These are phyloP conservation scores for Phalacrocorax carbo DNA, from an alignment of 2,113 vertebrate species.

Conservation along the genomic window DNA sequence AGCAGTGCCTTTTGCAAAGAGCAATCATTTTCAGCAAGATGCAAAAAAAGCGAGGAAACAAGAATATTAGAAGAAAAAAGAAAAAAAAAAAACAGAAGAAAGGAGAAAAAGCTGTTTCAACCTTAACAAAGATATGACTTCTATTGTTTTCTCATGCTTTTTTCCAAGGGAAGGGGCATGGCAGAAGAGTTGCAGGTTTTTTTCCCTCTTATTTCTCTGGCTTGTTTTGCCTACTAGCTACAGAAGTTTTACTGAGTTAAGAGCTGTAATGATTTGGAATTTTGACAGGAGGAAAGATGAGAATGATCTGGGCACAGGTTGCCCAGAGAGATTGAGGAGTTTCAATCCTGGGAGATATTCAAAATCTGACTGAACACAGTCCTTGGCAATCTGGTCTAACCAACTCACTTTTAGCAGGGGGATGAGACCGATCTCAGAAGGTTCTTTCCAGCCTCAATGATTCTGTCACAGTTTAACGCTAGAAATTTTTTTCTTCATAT, in stretches of 20 bases:
- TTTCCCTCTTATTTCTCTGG: background rate
- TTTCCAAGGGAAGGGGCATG: background rate
- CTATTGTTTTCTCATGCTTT: background rate
- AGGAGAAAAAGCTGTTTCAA: background rate
- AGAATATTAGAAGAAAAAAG: background rate
- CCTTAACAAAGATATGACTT: background rate
- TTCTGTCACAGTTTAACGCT: background rate
- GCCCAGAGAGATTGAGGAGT: background rate
- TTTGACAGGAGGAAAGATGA: background rate
- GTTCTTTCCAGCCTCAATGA: background rate
- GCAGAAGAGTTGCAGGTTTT: background rate
- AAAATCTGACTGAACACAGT: background rate
- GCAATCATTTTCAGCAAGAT: background rate
- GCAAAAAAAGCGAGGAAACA: background rate
- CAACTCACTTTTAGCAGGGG: background rate
- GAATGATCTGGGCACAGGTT: background rate
- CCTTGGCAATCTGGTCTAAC: background rate
- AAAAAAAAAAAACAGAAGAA: background rate
- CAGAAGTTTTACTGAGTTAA: background rate
- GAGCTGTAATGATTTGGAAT: background rate
- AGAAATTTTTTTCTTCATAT: background rate
- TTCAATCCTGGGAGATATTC: background rate
- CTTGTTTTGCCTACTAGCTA: background rate
- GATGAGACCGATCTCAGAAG: background rate
- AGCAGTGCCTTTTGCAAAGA: background rate